Percentiles rank a stretch among this genome's conserved stretches.
Conservation (phyloP, 2,113 vertebrate species). For the Irena cyanogastra region DNA sequence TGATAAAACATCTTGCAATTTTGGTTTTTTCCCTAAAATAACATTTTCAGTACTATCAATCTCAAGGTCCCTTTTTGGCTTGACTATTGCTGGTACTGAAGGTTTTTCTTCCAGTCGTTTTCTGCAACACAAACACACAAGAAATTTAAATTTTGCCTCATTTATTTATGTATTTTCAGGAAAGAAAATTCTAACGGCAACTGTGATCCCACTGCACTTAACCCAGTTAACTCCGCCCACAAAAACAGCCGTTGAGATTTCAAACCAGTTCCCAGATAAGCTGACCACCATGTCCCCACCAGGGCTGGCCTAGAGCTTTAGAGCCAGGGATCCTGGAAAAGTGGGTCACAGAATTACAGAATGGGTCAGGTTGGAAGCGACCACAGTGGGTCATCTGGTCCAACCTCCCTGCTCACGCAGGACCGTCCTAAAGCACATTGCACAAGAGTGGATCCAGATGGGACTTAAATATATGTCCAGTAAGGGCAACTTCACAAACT, state of each 20-base stretch:
- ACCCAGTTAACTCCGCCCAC: accelerated
- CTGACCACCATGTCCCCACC: too few relatives aligned
- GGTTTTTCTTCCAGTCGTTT: slow-evolving; percentile 67
- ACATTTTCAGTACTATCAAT: slow-evolving; percentile 71
- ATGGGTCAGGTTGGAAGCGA: accelerated
- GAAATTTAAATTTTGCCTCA: accelerated
- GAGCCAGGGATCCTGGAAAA: not conserved
- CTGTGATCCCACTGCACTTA: accelerated
- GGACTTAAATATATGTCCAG: accelerated
- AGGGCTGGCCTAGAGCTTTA: too few relatives aligned
- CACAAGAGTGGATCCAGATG: accelerated
- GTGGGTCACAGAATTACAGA: not conserved
- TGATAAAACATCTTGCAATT: slow-evolving; percentile 73
- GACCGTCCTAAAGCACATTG: accelerated
- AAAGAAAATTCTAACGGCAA: accelerated
- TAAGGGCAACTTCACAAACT: not conserved
- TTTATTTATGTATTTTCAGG: accelerated
- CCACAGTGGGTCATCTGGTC: not conserved
- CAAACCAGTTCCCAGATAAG: accelerated
- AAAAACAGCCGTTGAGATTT: accelerated
- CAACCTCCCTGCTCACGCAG: too few relatives aligned
- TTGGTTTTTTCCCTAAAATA: slow-evolving; percentile 81
- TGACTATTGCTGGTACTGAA: slow-evolving; percentile 27
- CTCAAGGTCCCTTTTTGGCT: slow-evolving; percentile 77
- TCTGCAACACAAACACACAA: slow-evolving; percentile 32